These are phyloP conservation scores for Callimorpha dominula DNA, from an alignment of 2,888 invertebrate genomes.

Conservation along the genomic window DNA sequence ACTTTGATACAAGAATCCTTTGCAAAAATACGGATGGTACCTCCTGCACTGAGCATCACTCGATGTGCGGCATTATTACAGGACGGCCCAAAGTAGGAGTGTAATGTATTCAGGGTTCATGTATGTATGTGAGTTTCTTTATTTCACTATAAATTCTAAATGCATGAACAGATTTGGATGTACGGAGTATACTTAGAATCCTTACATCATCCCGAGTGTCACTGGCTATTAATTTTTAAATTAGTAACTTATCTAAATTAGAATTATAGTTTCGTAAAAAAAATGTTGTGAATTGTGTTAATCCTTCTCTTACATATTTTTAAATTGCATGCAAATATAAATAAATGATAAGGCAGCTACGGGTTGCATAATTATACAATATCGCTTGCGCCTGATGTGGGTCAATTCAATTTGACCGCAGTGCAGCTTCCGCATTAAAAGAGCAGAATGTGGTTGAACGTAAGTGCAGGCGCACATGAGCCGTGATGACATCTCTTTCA, in stretches of 20 bases:
- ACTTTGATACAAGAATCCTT: constrained; percentile 15
- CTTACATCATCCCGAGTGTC: too few relatives aligned
- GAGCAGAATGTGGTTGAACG: neutral
- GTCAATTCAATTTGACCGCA: neutral
- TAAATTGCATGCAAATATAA: neutral
- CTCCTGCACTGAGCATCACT: constrained; percentile 19
- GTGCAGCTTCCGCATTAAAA: constrained; percentile 5
- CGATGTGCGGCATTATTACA: neutral
- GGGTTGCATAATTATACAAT: neutral
- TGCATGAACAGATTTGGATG: too few relatives aligned
- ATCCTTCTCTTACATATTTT: neutral
- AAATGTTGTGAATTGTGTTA: neutral
- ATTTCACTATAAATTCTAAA: too few relatives aligned
- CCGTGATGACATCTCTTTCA: neutral
- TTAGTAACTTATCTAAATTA: too few relatives aligned
- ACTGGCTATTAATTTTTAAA: too few relatives aligned
- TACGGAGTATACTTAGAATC: too few relatives aligned
- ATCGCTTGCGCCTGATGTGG: neutral
- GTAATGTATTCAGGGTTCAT: too few relatives aligned
- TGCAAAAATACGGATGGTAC: constrained; percentile 20
- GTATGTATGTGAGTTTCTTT: too few relatives aligned
- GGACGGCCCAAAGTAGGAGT: too few relatives aligned
- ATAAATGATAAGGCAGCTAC: neutral
- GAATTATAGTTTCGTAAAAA: too few relatives aligned
- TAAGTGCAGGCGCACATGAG: neutral